Evolutionary conservation across 2,113 vertebrate species (phyloP), one percentile per base, ranked within the genome.

Genomic region (Lota lota): DNA sequence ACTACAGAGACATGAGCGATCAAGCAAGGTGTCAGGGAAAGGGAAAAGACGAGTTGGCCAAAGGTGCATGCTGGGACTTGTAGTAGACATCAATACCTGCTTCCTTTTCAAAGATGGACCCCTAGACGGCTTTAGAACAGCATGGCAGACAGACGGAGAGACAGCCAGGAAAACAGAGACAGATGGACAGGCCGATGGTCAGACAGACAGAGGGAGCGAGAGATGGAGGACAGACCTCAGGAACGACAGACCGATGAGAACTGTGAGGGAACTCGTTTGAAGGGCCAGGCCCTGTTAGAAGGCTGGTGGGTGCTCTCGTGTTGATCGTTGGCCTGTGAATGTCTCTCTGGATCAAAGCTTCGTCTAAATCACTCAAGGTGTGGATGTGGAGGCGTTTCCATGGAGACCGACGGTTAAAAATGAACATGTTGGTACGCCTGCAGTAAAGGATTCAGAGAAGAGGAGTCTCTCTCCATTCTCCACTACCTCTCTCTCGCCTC

Each of bases 71-170:
- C 90, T 80, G 82, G 82, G 85, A 83, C 22, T 0, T 73, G 74
- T 67, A 80, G 74, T 20, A 1, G 79, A 75, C 82, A 84, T 92
- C 85, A 91, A 92, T 96, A 96, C 95, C 96, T 95, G 92, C 87
- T 93, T 95, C 83, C 77, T 91, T 91, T 86, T 95, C 88, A 91
- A 88, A 93, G 92, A 94, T 68, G 93, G 92, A 92, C 85, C 92
- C 88, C 92, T 94, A 95, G 74, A 91, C 61, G 70, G 93, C 92
- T 92, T 89, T 68, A 76, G 80, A 77, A 63, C 59, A 75, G 70
- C 70, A 65, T 53, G 56, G 59, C 24, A 70, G 69, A 71, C 73
- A 77, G 88, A 90, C 79, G 88, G 83, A 86, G 36, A 77, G 68
- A 79, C 67, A 78, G 61, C 82, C 69, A 66, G 17, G 19, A 58